Percentiles rank a stretch among this genome's conserved stretches.
Evolutionary conservation across 2,113 vertebrate genomes (phyloP).

Genomic region (Cinclus mexicanus): DNA sequence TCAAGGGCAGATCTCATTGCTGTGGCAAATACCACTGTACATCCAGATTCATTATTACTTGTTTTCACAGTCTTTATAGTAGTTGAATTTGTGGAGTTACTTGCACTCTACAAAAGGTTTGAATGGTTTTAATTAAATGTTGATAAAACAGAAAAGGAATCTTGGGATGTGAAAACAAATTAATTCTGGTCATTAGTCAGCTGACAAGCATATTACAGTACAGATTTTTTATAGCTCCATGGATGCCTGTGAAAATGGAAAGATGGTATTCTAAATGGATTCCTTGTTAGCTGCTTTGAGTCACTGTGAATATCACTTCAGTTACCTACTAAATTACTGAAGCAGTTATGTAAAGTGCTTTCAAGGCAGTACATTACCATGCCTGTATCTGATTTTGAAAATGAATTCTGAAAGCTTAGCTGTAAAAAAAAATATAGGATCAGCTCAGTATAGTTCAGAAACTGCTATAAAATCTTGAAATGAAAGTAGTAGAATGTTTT

Average conservation of each 20-base stretch:
- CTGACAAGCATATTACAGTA: conserved; percentile 53
- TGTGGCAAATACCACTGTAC: background rate
- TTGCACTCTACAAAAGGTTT: conserved; percentile 20
- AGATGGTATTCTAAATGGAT: conserved; percentile 38
- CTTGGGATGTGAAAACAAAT: conserved; percentile 54
- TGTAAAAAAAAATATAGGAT: background rate
- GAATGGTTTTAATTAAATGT: conserved; percentile 63
- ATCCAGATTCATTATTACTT: background rate
- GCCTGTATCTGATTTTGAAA: background rate
- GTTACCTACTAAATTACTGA: conserved; percentile 40
- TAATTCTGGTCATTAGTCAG: conserved; percentile 56
- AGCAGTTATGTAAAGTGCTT: conserved; percentile 16
- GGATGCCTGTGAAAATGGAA: conserved; percentile 50
- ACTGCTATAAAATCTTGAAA: background rate
- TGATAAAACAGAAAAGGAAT: conserved; percentile 67
- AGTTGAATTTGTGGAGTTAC: conserved; percentile 20
- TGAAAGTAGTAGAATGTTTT: background rate
- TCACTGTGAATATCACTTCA: conserved; percentile 25
- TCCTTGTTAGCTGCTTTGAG: conserved; percentile 42
- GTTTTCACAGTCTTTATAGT: background rate
- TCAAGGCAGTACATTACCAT: background rate
- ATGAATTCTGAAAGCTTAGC: background rate
- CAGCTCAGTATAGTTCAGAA: background rate
- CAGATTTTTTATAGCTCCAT: conserved; percentile 46
- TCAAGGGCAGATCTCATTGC: background rate